phyloP scores from a whole-genome alignment of 2,797 vertebrate species.

The Huso huso region DNA sequence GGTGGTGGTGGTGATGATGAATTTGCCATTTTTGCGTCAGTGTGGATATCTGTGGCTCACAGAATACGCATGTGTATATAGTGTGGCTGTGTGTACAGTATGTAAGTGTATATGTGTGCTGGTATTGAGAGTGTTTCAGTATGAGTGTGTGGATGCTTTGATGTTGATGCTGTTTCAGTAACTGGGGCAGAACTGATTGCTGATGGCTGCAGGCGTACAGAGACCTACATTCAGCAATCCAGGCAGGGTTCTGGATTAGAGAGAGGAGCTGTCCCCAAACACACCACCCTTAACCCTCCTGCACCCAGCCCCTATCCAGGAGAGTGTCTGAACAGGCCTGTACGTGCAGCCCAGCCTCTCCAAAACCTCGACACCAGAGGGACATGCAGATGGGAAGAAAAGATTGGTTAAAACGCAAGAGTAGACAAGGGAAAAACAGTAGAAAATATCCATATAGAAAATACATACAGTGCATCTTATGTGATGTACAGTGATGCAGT shows the following conservation, averaged over 20 bases:
- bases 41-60: not conserved
- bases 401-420: too few species aligned
- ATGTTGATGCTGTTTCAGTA: slow-evolving; percentile 10
- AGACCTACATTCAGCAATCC: slow-evolving; percentile 20
- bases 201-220: slow-evolving; percentile 18
- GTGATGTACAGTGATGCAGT: too few species aligned
- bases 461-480: too few species aligned
- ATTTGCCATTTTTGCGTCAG: not conserved
- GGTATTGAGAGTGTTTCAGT: not conserved
- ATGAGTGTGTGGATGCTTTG: not conserved
- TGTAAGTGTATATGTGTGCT: not conserved
- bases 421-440: too few species aligned
- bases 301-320: not conserved
- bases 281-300: not conserved
- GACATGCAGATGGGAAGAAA: too few species aligned
- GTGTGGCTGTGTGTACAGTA: not conserved
- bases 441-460: too few species aligned
- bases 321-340: too few species aligned
- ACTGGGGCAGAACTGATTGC: slow-evolving; percentile 19
- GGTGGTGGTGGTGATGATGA: not conserved
- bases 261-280: not conserved
- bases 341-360: too few species aligned
- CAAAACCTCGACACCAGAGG: too few species aligned
- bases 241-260: not conserved
- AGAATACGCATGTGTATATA: not conserved